Conservation (phyloP, 2,113 vertebrate genomes). For the Zosterops lateralis region DNA sequence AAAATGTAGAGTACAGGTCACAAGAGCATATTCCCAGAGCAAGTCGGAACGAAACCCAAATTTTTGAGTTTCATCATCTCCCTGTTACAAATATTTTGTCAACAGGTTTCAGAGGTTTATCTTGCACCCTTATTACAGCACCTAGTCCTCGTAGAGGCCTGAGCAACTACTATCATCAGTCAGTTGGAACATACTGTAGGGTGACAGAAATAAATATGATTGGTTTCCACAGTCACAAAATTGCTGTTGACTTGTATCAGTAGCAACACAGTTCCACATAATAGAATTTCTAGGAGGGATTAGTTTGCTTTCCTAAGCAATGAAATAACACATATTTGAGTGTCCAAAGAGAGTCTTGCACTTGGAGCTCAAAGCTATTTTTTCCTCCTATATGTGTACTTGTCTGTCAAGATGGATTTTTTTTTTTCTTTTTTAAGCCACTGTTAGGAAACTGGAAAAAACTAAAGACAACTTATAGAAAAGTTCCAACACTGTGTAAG, state of each 20-base stretch:
- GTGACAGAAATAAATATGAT: constrained; percentile 22
- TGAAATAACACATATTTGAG: background rate
- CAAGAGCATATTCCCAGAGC: background rate
- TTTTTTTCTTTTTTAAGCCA: background rate
- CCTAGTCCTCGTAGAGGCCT: background rate
- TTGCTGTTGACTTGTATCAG: background rate
- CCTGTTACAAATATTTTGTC: background rate
- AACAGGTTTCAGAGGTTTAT: background rate
- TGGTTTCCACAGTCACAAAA: constrained; percentile 33
- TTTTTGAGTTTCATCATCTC: background rate
- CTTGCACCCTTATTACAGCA: background rate
- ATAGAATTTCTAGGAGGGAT: constrained; percentile 27
- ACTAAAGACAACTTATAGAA: background rate
- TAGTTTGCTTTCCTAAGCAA: constrained; percentile 31
- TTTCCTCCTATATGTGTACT: background rate
- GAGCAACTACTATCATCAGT: background rate
- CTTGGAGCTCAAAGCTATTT: background rate
- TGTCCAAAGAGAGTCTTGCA: background rate
- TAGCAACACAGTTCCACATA: background rate
- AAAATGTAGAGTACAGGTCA: background rate
- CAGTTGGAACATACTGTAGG: background rate
- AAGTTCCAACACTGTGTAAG: background rate
- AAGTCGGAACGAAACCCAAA: background rate
- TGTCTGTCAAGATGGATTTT: background rate
- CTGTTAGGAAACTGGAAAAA: background rate